phyloP scores from a whole-genome alignment of 2,797 vertebrate genomes.

The Phoxinus dragarum region DNA sequence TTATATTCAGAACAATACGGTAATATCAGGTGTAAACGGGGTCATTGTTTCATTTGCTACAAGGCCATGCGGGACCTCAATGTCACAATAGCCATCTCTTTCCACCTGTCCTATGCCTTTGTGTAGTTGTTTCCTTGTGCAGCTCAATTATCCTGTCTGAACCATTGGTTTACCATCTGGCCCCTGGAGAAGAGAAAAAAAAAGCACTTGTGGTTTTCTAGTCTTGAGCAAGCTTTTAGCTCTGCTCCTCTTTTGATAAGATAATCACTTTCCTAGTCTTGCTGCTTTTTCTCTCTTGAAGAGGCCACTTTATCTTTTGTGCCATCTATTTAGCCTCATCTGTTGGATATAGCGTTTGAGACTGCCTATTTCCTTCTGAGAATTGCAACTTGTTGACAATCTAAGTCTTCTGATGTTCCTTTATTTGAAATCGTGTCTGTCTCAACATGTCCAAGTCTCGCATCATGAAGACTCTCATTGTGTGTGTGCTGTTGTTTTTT shows the following conservation, averaged over 20 bases:
- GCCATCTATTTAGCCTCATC: conserved; percentile 37
- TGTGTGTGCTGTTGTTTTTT: conserved; percentile 11
- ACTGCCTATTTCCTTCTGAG: conserved; percentile 42
- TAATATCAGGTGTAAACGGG: too few species aligned
- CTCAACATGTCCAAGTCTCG: conserved; percentile 16
- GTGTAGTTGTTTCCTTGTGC: neutral
- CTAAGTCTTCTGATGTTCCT: conserved; percentile 45
- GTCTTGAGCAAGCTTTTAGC: conserved; percentile 21
- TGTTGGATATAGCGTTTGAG: conserved; percentile 18
- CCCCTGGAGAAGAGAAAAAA: conserved; percentile 26
- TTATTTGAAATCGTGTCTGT: conserved; percentile 37
- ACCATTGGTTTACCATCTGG: conserved; percentile 5
- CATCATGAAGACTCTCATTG: conserved; percentile 23
- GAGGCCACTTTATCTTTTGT: conserved; percentile 27
- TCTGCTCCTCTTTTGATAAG: conserved; percentile 26
- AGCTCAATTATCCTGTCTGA: conserved; percentile 41
- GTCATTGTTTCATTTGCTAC: neutral
- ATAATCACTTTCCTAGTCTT: conserved; percentile 37
- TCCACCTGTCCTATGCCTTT: neutral
- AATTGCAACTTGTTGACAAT: conserved; percentile 56
- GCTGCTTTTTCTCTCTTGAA: conserved; percentile 16
- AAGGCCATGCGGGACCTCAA: neutral
- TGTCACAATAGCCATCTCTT: neutral
- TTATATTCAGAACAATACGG: too few species aligned
- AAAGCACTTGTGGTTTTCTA: conserved; percentile 19